Evolutionary conservation across 2,113 vertebrate genomes (phyloP).

Genomic region (Prunella himalayana): DNA sequence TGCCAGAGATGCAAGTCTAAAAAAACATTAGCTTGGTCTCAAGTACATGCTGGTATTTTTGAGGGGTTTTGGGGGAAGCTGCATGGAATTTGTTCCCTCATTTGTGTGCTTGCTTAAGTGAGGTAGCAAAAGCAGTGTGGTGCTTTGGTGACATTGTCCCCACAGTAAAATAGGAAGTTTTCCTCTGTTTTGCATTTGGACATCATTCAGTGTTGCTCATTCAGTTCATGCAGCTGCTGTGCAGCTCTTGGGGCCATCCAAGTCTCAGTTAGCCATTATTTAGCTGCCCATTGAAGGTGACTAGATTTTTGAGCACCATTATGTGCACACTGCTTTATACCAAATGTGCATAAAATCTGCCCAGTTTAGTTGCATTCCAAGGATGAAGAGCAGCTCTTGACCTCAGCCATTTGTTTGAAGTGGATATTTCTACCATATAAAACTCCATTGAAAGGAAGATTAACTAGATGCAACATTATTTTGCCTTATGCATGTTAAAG

Average conservation of each 20-base stretch:
- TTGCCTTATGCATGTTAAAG: not conserved
- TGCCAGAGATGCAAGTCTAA: not conserved
- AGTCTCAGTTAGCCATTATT: not conserved
- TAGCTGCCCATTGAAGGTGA: not conserved
- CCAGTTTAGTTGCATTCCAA: not conserved
- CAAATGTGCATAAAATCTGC: not conserved
- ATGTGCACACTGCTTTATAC: not conserved
- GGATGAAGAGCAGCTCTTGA: not conserved
- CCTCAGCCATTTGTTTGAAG: not conserved
- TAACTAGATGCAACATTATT: not conserved
- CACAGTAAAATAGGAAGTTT: not conserved
- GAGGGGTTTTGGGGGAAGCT: not conserved
- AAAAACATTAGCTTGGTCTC: not conserved
- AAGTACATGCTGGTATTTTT: rapidly evolving
- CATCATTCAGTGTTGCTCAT: not conserved
- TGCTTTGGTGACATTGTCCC: not conserved
- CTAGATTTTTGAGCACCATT: not conserved
- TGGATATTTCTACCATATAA: not conserved
- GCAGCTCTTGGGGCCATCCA: not conserved
- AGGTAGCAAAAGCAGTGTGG: not conserved
- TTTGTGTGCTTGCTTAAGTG: not conserved
- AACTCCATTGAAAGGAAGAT: not conserved
- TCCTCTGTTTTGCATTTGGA: not conserved
- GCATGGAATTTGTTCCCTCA: not conserved
- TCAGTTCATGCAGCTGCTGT: not conserved